Evolutionary conservation across 2,888 invertebrate species (phyloP).

Genomic region (Cerastoderma edule): DNA sequence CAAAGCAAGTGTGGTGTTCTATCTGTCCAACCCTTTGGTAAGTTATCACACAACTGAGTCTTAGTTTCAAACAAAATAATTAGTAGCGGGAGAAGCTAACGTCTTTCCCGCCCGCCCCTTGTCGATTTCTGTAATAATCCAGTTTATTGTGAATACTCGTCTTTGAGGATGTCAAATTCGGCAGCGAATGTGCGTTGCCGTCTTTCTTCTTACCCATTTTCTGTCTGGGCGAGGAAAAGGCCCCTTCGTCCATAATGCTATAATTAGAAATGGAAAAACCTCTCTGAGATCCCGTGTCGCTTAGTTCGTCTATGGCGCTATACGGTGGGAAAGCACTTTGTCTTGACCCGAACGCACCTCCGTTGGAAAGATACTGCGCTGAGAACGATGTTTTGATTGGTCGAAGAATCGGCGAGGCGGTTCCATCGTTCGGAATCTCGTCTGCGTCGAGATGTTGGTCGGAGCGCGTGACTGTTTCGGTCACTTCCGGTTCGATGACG

Average conservation of each 20-base stretch:
- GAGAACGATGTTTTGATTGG: constrained; percentile 4
- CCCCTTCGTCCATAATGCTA: constrained; percentile 8
- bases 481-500: too few relatives aligned
- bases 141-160: neutral
- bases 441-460: too few relatives aligned
- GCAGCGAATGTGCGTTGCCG: neutral
- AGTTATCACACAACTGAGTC: too few relatives aligned
- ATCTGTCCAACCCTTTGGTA: too few relatives aligned
- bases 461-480: too few relatives aligned
- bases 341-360: neutral
- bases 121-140: constrained; percentile 19
- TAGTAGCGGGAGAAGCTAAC: too few relatives aligned
- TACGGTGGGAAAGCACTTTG: neutral
- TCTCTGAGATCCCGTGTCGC: neutral
- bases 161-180: neutral
- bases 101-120: too few relatives aligned
- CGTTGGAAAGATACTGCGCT: constrained; percentile 4
- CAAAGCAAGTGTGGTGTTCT: too few relatives aligned
- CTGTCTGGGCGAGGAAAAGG: neutral
- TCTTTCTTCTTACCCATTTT: constrained; percentile 2
- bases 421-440: neutral
- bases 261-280: neutral
- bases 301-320: constrained; percentile 6
- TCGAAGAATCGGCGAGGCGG: neutral
- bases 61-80: too few relatives aligned